Evolutionary conservation across 2,113 vertebrate genomes (phyloP).

Genomic region (Urocynchramus pylzowi): DNA sequence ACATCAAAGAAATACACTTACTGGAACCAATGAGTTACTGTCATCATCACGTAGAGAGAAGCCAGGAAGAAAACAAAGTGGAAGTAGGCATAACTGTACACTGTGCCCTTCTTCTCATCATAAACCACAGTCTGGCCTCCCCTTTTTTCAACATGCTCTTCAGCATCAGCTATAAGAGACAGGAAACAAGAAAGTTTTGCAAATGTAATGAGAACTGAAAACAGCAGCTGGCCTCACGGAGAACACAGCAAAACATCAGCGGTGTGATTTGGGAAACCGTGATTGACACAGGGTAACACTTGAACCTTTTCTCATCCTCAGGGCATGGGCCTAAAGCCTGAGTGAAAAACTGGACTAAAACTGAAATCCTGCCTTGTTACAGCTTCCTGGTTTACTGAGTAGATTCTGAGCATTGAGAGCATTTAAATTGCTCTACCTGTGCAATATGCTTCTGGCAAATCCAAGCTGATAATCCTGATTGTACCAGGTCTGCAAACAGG

Average conservation of each 20-base stretch:
- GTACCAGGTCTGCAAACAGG: not conserved
- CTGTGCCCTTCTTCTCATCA: slow-evolving; percentile 84
- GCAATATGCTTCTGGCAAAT: not conserved
- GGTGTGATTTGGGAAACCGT: rapidly evolving
- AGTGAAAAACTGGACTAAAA: not conserved
- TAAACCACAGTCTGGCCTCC: slow-evolving; percentile 85
- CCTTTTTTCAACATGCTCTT: slow-evolving; percentile 65
- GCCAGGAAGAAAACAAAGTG: slow-evolving; percentile 94
- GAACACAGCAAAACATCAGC: not conserved
- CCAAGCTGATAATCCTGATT: not conserved
- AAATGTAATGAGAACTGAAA: not conserved
- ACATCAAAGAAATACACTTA: slow-evolving; percentile 74
- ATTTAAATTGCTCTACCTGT: not conserved
- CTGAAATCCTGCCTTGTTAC: not conserved
- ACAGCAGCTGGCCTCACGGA: not conserved
- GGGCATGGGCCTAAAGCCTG: not conserved
- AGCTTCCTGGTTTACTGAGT: not conserved
- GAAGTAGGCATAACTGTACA: slow-evolving; percentile 93
- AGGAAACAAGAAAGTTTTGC: not conserved
- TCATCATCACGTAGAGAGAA: slow-evolving; percentile 98
- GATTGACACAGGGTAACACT: not conserved
- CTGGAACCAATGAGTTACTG: slow-evolving; percentile 97
- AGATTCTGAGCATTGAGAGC: not conserved
- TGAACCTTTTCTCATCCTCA: not conserved
- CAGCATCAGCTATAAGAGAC: slow-evolving; percentile 70